A percentile compares a stretch with the other conserved stretches of the same genome.
phyloP scores from a whole-genome alignment of 2,888 invertebrate genomes.

The Heteropelma amictum region DNA sequence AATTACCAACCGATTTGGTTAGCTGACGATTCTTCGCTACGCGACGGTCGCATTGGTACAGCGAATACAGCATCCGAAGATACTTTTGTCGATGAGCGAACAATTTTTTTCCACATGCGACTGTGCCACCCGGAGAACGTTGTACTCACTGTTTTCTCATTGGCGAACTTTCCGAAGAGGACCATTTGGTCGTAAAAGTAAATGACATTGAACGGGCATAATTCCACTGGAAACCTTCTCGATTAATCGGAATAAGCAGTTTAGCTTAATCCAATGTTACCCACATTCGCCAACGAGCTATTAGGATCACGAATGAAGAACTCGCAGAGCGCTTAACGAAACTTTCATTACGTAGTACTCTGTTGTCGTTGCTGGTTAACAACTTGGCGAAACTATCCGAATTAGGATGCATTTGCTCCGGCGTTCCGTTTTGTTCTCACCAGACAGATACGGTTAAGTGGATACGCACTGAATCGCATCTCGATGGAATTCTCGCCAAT shows the following conservation, averaged over 20 bases:
- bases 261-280: neutral
- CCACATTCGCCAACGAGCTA: neutral
- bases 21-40: too few species aligned
- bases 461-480: constrained; percentile 41
- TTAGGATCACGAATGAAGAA: constrained; percentile 28
- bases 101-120: too few species aligned
- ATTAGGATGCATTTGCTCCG: constrained; percentile 50
- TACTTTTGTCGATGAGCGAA: neutral
- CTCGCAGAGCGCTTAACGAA: constrained; percentile 35
- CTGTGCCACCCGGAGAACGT: too few species aligned
- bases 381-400: constrained; percentile 51
- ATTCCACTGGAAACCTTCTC: neutral
- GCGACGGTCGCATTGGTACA: too few species aligned
- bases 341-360: constrained; percentile 19
- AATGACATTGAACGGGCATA: neutral
- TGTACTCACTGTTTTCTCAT: too few species aligned
- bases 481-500: constrained; percentile 18
- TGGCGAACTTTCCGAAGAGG: too few species aligned
- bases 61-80: neutral
- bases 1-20: too few species aligned
- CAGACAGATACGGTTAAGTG: constrained; percentile 45
- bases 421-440: constrained; percentile 33
- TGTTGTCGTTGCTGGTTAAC: constrained; percentile 39
- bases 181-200: neutral
- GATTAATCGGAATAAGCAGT: neutral